These are phyloP conservation scores for Danionella dracula DNA, from an alignment of 2,797 vertebrate species.

Conservation along the genomic window DNA sequence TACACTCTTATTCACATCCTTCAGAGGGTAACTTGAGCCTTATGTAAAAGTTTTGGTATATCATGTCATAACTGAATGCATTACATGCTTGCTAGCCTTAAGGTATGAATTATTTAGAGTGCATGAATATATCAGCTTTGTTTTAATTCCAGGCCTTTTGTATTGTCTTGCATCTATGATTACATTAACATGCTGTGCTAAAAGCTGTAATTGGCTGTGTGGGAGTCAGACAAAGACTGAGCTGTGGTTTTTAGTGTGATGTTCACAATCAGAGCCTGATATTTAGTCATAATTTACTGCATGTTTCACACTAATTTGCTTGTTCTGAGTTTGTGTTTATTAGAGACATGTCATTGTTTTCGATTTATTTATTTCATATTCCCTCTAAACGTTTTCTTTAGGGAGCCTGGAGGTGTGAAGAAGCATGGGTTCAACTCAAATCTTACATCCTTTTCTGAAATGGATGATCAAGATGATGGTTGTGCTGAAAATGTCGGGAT, in stretches of 20 bases:
- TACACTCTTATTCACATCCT: background rate
- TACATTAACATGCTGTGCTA: constrained; percentile 12
- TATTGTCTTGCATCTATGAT: background rate
- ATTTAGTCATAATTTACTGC: background rate
- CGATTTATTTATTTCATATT: no score
- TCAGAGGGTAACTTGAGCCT: background rate
- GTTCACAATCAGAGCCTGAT: background rate
- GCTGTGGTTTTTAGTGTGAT: background rate
- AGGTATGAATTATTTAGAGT: background rate
- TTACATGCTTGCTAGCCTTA: background rate
- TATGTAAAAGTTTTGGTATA: background rate
- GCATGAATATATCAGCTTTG: constrained; percentile 4
- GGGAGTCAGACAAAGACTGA: constrained; percentile 1
- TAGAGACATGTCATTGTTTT: no score
- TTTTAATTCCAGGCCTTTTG: constrained; percentile 8
- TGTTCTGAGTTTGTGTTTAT: no score
- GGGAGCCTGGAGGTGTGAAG: constrained; percentile 39
- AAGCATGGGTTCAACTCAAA: constrained; percentile 30
- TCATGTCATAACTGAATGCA: background rate
- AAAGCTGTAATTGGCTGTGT: constrained; percentile 15
- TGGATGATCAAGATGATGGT: constrained; percentile 59
- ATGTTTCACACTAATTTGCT: no score
- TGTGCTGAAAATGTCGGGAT: constrained; percentile 36
- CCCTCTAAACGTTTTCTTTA: constrained; percentile 38
- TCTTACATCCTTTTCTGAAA: constrained; percentile 70